Base-by-base conservation (phyloP, 2,113 vertebrate species). In the Siniperca chuatsi region DNA sequence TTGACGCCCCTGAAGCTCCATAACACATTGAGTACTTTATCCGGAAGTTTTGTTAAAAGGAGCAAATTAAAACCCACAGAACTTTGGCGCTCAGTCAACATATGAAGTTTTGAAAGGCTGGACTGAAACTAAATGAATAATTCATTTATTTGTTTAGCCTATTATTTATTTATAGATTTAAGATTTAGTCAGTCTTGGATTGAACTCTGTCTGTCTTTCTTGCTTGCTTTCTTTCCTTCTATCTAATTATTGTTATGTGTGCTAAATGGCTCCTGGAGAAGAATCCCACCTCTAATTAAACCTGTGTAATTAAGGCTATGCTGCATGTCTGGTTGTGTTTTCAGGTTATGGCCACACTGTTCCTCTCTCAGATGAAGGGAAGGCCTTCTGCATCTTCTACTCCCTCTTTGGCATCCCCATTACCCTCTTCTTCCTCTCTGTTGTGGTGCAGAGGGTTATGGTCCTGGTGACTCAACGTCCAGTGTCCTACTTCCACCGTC, bases 291-390 rank as follows among this genome's bases (percentile, higher is more conserved):
- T 87, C n/a, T 76, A 48, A 81, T 76, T 70, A 61, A 11, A 25
- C 16, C 21, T 2, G 44, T 87, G 60, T 77, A 70, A 76, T 82
- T 84, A 61, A 81, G 13, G 18, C 54, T 40, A 1, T 72, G 78
- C 8, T 66, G 16, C 67, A 21, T 40, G n/a, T 79, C 46, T 85
- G 55, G 18, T 40, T 90, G 21, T 91, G 42, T 73, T 77, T 82
- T 0, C 94, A 99, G 98, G 98, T 73, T 99, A 99, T 75, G 98
- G 98, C 62, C 98, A 99, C 93, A 96, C 97, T 0, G 98, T 98
- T 84, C 98, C 98, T 77, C 95, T 99, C 52, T 99, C 98, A 3
- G 97, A 99, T 3, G 98, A 95, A 42, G 98, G 98, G 7, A 99
- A 99, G 91, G 96, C 96, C 60, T 99, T 99, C 94, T 99, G 98